phyloP scores from a whole-genome alignment of 2,888 invertebrate genomes.

The Ceriagrion tenellum region DNA sequence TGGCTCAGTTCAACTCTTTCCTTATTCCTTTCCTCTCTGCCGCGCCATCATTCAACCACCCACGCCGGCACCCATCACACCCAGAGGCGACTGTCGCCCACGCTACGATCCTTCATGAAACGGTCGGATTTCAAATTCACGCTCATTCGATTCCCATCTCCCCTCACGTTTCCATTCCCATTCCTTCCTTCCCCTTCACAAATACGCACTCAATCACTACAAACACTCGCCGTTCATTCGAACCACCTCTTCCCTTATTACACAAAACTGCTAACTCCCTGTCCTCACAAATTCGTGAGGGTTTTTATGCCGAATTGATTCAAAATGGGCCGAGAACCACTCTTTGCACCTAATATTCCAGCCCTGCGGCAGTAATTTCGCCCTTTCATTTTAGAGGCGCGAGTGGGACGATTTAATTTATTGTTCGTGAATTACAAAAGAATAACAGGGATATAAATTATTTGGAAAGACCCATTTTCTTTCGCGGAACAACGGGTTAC shows the following conservation, averaged over 20 bases:
- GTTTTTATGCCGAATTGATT: constrained; percentile 16
- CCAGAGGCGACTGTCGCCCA: not conserved
- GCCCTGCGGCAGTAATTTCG: not conserved
- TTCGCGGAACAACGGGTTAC: too few relatives aligned
- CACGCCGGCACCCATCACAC: too few relatives aligned
- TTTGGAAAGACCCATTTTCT: too few relatives aligned
- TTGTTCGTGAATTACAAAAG: not conserved
- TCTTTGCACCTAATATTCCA: not conserved
- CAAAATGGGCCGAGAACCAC: not conserved
- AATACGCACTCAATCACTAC: too few relatives aligned
- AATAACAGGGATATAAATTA: not conserved
- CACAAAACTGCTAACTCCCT: not conserved
- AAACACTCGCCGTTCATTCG: too few relatives aligned
- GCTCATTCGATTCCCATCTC: not conserved
- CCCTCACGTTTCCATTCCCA: not conserved
- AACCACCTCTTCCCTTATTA: not conserved
- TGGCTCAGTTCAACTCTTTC: too few relatives aligned
- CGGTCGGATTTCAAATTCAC: too few relatives aligned
- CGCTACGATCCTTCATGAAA: not conserved
- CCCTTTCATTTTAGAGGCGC: too few relatives aligned
- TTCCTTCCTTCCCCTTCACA: too few relatives aligned
- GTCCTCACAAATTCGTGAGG: not conserved
- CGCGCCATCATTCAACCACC: too few relatives aligned
- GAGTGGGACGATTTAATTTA: not conserved
- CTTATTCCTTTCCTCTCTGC: too few relatives aligned